Evolutionary conservation across 2,888 invertebrate species (phyloP), one percentile per base, ranked within the genome.

Genomic region (Sinopyrophorus schimmeli): DNA sequence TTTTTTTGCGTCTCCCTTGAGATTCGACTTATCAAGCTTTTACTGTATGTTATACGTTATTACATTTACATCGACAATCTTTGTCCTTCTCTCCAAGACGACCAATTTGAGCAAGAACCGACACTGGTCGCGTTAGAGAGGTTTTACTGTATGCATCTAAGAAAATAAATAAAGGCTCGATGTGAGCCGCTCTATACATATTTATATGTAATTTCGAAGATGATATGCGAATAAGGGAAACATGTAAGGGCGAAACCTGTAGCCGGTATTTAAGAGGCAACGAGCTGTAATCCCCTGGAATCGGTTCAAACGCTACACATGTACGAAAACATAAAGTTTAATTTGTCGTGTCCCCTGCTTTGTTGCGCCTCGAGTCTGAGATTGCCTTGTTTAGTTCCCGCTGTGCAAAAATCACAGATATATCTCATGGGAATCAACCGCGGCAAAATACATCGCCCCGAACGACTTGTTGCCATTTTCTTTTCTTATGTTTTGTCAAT

Each of bases 171-270:
- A n/a, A n/a, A n/a, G n/a, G n/a, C n/a, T n/a, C n/a, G n/a, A n/a
- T n/a, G n/a, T n/a, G n/a, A n/a, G n/a, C n/a, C n/a, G n/a, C n/a
- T n/a, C n/a, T n/a, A n/a, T n/a, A n/a, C n/a, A n/a, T n/a, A n/a
- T n/a, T n/a, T n/a, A n/a, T n/a, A n/a, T n/a, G n/a, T n/a, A n/a
- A n/a, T n/a, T n/a, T n/a, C n/a, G n/a, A 56, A 54, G 57, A 58
- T 55, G 53, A 61, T 57, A 47, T 54, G 56, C 56, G 59, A 61
- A 59, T 60, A 60, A 61, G 61, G 59, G 60, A 62, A 58, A 43
- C 28, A 50, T 47, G 49, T 51, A 40, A 46, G 31, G 20, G 18
- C 16, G n/a, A 12, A 32, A 32, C 32, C 32, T 32, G 18, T 10
- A 32, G 32, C 20, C 32, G 20, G 20, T 10, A 18, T 6, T 32